Percentiles rank a stretch among this genome's conserved stretches.
Evolutionary conservation across 2,888 invertebrate species (phyloP).

Genomic region (Caenorhabditis virilis): DNA sequence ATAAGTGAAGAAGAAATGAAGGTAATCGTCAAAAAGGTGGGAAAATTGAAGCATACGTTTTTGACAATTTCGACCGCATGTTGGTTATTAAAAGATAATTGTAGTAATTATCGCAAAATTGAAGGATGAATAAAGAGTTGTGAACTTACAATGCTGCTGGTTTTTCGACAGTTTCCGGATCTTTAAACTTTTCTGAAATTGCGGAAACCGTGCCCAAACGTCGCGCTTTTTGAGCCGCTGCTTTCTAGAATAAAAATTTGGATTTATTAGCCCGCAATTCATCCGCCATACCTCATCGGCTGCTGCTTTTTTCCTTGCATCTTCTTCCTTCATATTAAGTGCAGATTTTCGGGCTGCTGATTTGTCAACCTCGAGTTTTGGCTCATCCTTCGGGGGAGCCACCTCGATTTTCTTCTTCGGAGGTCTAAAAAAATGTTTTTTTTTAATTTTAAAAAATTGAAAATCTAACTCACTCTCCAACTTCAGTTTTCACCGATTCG

Average conservation of each 20-base stretch:
- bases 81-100: constrained; percentile 2
- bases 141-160: constrained; percentile 12
- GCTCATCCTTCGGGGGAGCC: no score
- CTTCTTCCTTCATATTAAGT: constrained; percentile 64
- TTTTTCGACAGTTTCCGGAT: no score
- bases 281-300: constrained; percentile 41
- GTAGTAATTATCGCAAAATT: background rate
- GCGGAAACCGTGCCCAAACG: constrained; percentile 54
- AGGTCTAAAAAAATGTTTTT: no score
- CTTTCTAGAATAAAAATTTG: constrained; percentile 39
- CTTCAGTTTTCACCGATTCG: constrained; percentile 39
- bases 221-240: constrained; percentile 53
- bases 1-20: constrained; percentile 10
- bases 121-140: background rate
- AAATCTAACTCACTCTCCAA: constrained; percentile 13
- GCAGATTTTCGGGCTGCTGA: constrained; percentile 58
- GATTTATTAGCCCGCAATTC: background rate
- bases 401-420: no score
- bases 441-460: constrained; percentile 1
- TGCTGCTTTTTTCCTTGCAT: constrained; percentile 57
- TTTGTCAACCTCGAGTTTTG: constrained; percentile 56
- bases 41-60: background rate
- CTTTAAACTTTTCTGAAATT: constrained; percentile 40
- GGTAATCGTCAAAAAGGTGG: constrained; percentile 5
- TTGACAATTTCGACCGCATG: constrained; percentile 1